These are phyloP conservation scores for Pseudobourletiella spinata DNA, from an alignment of 1,140 invertebrate species.

Conservation along the genomic window DNA sequence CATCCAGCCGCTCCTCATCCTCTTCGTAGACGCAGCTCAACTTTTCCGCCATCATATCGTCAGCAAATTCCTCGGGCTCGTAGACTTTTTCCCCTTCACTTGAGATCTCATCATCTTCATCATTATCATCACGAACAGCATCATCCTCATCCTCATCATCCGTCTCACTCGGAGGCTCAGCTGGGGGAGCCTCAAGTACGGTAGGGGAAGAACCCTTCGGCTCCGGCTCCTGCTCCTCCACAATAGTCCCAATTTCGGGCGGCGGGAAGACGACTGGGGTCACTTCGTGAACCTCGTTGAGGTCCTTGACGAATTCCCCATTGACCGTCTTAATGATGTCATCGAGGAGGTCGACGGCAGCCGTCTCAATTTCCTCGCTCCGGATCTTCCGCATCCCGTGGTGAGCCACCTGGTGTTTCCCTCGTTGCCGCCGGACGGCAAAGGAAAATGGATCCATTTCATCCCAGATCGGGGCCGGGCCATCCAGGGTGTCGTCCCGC, in stretches of 20 bases:
- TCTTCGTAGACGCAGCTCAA: too few relatives aligned
- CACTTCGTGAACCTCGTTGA: slow-evolving; percentile 9
- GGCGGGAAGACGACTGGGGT: not conserved
- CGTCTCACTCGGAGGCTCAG: not conserved
- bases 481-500: slow-evolving; percentile 25
- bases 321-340: slow-evolving; percentile 19
- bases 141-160: not conserved
- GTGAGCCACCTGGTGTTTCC: not conserved
- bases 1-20: too few relatives aligned
- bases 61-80: not conserved
- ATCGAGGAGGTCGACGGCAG: slow-evolving; percentile 12
- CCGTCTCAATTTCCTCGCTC: slow-evolving; percentile 1
- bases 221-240: not conserved
- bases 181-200: too few relatives aligned
- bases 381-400: not conserved
- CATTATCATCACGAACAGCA: not conserved
- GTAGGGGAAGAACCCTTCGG: not conserved
- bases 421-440: not conserved
- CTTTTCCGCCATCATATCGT: too few relatives aligned
- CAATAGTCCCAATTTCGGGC: not conserved
- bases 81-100: not conserved
- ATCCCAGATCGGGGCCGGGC: not conserved
- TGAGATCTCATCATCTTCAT: slow-evolving; percentile 3
- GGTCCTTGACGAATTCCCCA: slow-evolving; percentile 4
- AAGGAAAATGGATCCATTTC: not conserved